phyloP scores from a whole-genome alignment of 2,888 invertebrate species.

The Escarpia spicata region DNA sequence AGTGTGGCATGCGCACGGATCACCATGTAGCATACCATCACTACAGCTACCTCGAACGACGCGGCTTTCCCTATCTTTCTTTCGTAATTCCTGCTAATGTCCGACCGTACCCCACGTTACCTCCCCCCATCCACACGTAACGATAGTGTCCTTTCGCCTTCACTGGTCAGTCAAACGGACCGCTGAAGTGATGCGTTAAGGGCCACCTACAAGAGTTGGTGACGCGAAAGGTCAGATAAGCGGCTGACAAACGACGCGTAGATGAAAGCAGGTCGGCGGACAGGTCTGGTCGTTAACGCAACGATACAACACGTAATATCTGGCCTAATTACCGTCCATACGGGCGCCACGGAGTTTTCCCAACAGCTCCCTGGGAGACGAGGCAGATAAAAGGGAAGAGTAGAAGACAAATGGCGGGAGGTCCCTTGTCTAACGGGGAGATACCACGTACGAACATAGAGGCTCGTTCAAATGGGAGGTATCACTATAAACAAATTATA shows the following conservation, averaged over 20 bases:
- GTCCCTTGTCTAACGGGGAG: not conserved
- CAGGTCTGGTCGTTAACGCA: not conserved
- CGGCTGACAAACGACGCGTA: not conserved
- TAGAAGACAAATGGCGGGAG: not conserved
- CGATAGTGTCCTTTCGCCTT: not conserved
- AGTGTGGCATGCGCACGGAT: too few species aligned
- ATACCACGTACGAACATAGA: not conserved
- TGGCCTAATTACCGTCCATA: not conserved
- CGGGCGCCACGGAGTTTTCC: not conserved
- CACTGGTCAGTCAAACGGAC: not conserved
- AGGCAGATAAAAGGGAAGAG: not conserved
- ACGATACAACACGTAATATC: not conserved
- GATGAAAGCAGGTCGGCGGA: not conserved
- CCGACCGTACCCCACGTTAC: not conserved
- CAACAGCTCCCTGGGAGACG: not conserved
- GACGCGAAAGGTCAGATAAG: not conserved
- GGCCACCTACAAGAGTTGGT: not conserved
- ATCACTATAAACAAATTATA: not conserved
- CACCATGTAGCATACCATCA: too few species aligned
- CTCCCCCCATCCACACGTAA: not conserved
- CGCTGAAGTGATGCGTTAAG: not conserved
- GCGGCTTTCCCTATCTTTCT: not conserved
- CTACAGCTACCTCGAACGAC: not conserved
- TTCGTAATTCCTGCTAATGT: not conserved
- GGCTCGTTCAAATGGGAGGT: not conserved